phyloP scores from a whole-genome alignment of 2,113 vertebrate genomes.

The Caloenas nicobarica region DNA sequence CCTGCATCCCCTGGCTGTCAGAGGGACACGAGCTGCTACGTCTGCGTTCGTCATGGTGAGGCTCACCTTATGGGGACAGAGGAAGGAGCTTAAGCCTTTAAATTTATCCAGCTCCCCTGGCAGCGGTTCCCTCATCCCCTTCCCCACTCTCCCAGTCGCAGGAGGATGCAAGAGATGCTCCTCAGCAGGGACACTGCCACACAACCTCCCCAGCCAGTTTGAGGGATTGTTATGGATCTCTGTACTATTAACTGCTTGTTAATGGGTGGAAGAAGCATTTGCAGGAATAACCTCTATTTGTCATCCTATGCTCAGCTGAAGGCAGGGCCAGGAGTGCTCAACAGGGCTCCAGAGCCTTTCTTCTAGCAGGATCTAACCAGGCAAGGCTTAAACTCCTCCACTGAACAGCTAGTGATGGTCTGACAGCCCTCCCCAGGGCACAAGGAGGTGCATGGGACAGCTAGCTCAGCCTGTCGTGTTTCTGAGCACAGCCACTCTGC shows the following conservation, averaged over 20 bases:
- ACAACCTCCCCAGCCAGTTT: neutral
- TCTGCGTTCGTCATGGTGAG: rapidly evolving
- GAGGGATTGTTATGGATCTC: constrained; percentile 5
- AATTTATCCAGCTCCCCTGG: neutral
- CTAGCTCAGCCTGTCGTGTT: rapidly evolving
- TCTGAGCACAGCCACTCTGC: neutral
- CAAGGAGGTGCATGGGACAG: neutral
- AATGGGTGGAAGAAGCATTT: constrained; percentile 17
- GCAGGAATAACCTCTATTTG: constrained; percentile 16
- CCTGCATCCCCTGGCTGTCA: neutral
- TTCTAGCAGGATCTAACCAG: neutral
- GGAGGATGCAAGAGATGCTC: neutral
- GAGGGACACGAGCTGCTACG: neutral
- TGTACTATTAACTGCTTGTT: constrained; percentile 22
- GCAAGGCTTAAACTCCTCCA: neutral
- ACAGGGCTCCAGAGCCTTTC: neutral
- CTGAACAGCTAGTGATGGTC: neutral
- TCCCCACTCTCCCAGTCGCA: neutral
- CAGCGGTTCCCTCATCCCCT: neutral
- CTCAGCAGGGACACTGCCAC: neutral
- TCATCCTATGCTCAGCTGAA: neutral
- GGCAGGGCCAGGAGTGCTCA: neutral
- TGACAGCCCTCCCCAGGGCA: neutral
- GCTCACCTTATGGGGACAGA: neutral
- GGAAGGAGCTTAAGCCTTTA: neutral